Evolutionary conservation across 2,113 vertebrate species (phyloP).

Genomic region (Mesocricetus auratus): DNA sequence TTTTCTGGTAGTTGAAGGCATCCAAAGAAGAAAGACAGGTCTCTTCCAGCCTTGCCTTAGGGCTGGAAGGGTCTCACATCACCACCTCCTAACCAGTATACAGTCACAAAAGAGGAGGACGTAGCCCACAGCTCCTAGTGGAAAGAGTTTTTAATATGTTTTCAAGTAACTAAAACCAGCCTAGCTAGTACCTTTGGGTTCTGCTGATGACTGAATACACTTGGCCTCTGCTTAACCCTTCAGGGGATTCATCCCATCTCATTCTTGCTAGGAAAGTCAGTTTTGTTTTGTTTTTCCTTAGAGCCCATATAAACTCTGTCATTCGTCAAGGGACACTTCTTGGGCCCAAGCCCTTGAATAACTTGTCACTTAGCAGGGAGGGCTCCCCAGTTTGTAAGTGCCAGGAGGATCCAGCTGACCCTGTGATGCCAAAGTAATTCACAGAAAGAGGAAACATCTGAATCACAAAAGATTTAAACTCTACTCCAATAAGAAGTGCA

Average conservation of each 20-base stretch:
- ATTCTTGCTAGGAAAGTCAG: background rate
- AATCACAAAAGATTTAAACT: background rate
- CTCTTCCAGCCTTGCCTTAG: background rate
- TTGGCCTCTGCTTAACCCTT: background rate
- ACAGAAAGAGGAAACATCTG: background rate
- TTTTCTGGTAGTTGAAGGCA: background rate
- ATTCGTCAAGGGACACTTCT: background rate
- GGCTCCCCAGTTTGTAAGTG: background rate
- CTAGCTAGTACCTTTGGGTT: background rate
- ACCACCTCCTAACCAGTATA: background rate
- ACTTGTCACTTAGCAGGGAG: background rate
- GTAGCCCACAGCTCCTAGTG: background rate
- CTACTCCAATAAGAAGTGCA: background rate
- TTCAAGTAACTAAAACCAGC: background rate
- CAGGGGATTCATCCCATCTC: background rate
- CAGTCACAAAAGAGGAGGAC: background rate
- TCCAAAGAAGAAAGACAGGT: background rate
- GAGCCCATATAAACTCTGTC: background rate
- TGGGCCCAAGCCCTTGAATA: background rate
- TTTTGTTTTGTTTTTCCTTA: constrained; percentile 7
- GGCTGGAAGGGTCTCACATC: background rate
- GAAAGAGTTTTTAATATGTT: background rate
- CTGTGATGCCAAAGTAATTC: background rate
- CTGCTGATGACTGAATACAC: background rate
- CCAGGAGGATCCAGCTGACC: background rate